Conservation (phyloP, 2,888 invertebrate genomes). For the Pandemis cinnamomeana region DNA sequence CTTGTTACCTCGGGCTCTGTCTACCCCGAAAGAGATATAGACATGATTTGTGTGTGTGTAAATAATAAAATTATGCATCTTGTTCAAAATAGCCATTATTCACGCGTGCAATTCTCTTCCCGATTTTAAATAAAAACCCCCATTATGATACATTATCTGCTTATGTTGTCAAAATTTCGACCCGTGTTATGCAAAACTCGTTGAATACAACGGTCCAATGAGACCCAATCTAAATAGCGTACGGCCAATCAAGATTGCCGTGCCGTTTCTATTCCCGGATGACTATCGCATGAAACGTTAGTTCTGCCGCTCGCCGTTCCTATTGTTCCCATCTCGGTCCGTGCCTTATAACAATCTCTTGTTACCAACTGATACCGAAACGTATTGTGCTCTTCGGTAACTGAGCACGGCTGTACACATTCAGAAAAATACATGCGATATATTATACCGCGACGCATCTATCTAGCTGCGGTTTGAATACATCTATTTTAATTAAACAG, state of each 20-base stretch:
- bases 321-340: conserved; percentile 35
- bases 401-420: neutral
- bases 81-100: too few species aligned
- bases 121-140: too few species aligned
- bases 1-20: too few species aligned
- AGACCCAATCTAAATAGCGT: conserved; percentile 28
- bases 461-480: neutral
- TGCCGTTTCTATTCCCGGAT: conserved; percentile 38
- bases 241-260: conserved; percentile 33
- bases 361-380: conserved; percentile 30
- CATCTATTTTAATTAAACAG: conserved; percentile 11
- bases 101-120: too few species aligned
- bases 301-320: conserved; percentile 31
- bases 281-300: conserved; percentile 31
- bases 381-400: conserved; percentile 27
- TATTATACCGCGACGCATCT: neutral
- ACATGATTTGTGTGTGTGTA: too few species aligned
- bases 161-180: neutral
- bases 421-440: neutral
- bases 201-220: conserved; percentile 10
- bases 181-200: neutral
- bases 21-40: too few species aligned
- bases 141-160: neutral
- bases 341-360: conserved; percentile 36
- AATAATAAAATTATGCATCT: too few species aligned